phyloP scores from a whole-genome alignment of 2,113 vertebrate genomes.

The Oxyura jamaicensis region DNA sequence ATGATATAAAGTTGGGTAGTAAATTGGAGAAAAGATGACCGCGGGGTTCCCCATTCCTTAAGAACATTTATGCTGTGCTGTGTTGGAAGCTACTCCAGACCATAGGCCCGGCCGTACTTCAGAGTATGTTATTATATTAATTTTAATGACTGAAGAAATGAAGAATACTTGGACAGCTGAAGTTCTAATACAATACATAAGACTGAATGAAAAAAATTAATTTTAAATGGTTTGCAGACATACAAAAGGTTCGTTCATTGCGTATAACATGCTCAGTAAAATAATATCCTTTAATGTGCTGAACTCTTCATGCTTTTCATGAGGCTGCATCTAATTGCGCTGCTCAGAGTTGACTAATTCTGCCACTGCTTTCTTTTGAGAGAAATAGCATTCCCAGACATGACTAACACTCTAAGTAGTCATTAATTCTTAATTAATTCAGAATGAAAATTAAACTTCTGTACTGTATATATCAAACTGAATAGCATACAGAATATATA shows the following conservation, averaged over 20 bases:
- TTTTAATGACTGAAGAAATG: conserved; percentile 10
- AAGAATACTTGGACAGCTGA: background rate
- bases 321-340: conserved; percentile 55
- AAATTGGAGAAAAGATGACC: background rate
- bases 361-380: conserved; percentile 61
- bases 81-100: background rate
- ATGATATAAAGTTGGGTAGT: background rate
- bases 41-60: background rate
- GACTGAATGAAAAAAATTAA: conserved; percentile 60
- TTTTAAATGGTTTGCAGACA: conserved; percentile 55
- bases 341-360: conserved; percentile 65
- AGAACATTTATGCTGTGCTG: background rate
- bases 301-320: conserved; percentile 47
- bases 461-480: conserved; percentile 45
- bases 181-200: conserved; percentile 22
- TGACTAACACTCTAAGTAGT: conserved; percentile 72
- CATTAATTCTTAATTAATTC: conserved; percentile 78
- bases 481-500: conserved; percentile 7
- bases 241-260: conserved; percentile 39
- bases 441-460: conserved; percentile 72
- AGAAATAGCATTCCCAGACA: conserved; percentile 68
- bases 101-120: background rate
- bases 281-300: conserved; percentile 63
- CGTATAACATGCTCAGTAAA: conserved; percentile 53
- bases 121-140: background rate